Evolutionary conservation across 2,113 vertebrate species (phyloP).

Genomic region (Psammodynastes pulverulentus): DNA sequence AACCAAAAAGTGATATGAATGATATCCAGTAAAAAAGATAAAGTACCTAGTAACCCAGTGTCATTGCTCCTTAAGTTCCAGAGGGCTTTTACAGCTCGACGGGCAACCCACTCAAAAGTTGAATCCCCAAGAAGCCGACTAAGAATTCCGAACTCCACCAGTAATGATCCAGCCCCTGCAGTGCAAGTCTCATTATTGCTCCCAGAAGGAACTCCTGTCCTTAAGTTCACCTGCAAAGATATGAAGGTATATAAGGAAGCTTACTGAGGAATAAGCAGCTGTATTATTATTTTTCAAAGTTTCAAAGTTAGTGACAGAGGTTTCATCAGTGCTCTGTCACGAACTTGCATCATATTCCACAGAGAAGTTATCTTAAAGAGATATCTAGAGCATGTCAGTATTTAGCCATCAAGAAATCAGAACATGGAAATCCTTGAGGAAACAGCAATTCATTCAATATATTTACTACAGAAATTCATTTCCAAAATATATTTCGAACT

Average conservation of each 20-base stretch:
- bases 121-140: conserved; percentile 95
- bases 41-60: conserved; percentile 86
- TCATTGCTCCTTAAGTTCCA: conserved; percentile 93
- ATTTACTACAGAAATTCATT: background rate
- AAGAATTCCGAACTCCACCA: conserved; percentile 96
- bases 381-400: background rate
- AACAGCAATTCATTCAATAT: background rate
- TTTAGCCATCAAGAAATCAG: background rate
- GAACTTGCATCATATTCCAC: conserved; percentile 18
- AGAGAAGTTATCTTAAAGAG: background rate
- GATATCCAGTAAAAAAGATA: background rate
- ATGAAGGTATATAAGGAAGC: background rate
- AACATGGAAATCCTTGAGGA: background rate
- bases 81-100: conserved; percentile 89
- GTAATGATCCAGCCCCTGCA: conserved; percentile 89
- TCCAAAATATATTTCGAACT: background rate
- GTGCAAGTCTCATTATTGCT: conserved; percentile 96
- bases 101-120: conserved; percentile 95
- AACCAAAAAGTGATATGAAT: background rate
- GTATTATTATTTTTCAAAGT: background rate
- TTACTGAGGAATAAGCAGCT: background rate
- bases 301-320: background rate
- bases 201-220: conserved; percentile 87
- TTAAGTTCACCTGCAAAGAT: conserved; percentile 86
- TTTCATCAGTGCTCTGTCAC: conserved; percentile 4